Conservation (phyloP, 64 coral and sea anemone genomes). For the Stylophora pistillata region DNA sequence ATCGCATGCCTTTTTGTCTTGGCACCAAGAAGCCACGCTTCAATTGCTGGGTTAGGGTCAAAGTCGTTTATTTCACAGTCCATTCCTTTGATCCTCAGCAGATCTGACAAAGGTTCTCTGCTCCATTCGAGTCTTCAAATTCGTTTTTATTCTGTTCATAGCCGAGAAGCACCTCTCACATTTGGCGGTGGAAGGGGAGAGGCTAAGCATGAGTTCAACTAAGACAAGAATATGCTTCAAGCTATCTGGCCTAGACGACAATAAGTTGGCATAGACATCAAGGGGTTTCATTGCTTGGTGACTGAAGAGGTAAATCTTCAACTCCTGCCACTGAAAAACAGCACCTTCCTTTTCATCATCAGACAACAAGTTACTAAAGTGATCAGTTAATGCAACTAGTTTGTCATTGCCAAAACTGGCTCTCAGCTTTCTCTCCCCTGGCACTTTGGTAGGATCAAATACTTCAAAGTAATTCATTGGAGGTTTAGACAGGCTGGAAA, state of each 20-base stretch:
- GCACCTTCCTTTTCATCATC: conserved; percentile 36
- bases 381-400: conserved; percentile 35
- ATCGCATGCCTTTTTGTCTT: conserved; percentile 48
- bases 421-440: conserved; percentile 19
- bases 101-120: conserved; percentile 44
- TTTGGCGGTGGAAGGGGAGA: conserved; percentile 32
- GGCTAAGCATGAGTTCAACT: conserved; percentile 35
- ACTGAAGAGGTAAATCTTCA: conserved; percentile 29
- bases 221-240: conserved; percentile 6
- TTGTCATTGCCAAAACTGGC: conserved; percentile 24
- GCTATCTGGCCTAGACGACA: conserved; percentile 21
- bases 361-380: conserved; percentile 27
- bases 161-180: conserved; percentile 16
- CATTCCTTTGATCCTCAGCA: conserved; percentile 40
- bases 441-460: conserved; percentile 25
- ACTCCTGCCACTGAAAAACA: conserved; percentile 32
- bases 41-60: conserved; percentile 37
- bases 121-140: conserved; percentile 29
- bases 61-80: conserved; percentile 45
- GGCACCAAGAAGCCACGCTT: conserved; percentile 46
- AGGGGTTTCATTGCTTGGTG: conserved; percentile 28
- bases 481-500: conserved; percentile 15
- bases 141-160: conserved; percentile 31
- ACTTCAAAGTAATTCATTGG: conserved; percentile 29
- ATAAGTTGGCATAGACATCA: conserved; percentile 20